Evolutionary conservation across 37 sponge, comb jelly and placozoan species (phyloP).

Genomic region (Chondrosia reniformis): DNA sequence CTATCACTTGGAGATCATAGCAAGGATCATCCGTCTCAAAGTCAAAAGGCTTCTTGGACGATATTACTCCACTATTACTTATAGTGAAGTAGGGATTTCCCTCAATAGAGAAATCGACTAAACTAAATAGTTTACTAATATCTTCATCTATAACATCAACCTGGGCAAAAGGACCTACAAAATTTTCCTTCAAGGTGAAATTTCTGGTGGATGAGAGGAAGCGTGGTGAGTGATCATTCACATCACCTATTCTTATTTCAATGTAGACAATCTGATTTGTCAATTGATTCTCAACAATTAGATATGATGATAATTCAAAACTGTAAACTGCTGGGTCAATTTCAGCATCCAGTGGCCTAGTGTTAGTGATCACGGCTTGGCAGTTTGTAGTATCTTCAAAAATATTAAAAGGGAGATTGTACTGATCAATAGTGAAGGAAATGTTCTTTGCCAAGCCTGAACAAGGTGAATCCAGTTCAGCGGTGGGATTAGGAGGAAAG

Average conservation of each 20-base stretch:
- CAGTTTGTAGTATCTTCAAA: background rate
- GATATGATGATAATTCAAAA: conserved; percentile 15
- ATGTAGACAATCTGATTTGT: conserved; percentile 14
- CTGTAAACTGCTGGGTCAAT: conserved; percentile 25
- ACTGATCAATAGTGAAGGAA: background rate
- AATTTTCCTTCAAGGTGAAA: conserved; percentile 38
- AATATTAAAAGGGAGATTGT: conserved; percentile 35
- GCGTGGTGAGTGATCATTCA: conserved; percentile 28
- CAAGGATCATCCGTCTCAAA: conserved; percentile 31
- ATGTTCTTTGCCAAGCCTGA: background rate
- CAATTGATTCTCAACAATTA: conserved; percentile 21
- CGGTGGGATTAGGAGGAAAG: background rate
- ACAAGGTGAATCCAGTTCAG: background rate
- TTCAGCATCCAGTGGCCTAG: conserved; percentile 36
- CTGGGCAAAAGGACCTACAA: background rate
- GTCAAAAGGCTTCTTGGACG: conserved; percentile 28
- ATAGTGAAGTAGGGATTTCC: background rate
- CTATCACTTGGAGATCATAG: conserved; percentile 23
- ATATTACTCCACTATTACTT: background rate
- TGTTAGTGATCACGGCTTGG: conserved; percentile 30
- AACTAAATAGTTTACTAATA: conserved; percentile 5
- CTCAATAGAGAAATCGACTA: conserved; percentile 11
- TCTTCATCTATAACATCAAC: conserved; percentile 32
- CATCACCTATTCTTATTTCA: conserved; percentile 20
- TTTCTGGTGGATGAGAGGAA: conserved; percentile 16